Percentiles rank a stretch among this genome's conserved stretches.
These are phyloP conservation scores for Acrocephalus scirpaceus DNA, from an alignment of 2,797 vertebrate species.

Conservation along the genomic window DNA sequence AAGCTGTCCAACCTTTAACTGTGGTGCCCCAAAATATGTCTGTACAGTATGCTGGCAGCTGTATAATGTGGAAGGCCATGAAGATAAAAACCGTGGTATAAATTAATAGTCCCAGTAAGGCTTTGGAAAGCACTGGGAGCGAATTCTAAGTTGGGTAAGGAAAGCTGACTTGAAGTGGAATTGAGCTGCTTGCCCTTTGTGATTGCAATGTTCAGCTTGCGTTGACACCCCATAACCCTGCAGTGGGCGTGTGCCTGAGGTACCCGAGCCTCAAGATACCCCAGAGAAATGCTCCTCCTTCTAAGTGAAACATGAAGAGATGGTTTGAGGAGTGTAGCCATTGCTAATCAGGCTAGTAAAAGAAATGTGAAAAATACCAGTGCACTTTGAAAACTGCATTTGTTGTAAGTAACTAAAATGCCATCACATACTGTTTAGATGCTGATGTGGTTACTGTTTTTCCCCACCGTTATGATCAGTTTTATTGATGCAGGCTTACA, in stretches of 20 bases:
- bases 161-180: not conserved
- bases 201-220: not conserved
- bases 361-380: not conserved
- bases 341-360: not conserved
- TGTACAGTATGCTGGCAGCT: not conserved
- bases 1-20: not conserved
- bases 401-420: not conserved
- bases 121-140: not conserved
- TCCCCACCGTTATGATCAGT: not conserved
- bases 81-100: not conserved
- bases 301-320: not conserved
- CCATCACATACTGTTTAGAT: not conserved
- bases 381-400: not conserved
- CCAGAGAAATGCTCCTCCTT: not conserved
- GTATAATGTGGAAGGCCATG: not conserved
- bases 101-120: not conserved
- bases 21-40: fast-evolving
- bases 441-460: not conserved
- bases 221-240: fast-evolving
- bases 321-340: not conserved
- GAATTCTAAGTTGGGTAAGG: not conserved
- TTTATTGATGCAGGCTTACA: not conserved
- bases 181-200: not conserved
- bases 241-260: not conserved
- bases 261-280: not conserved